Base-by-base conservation (phyloP, 2,113 vertebrate species). In the Oryzias woworae region DNA sequence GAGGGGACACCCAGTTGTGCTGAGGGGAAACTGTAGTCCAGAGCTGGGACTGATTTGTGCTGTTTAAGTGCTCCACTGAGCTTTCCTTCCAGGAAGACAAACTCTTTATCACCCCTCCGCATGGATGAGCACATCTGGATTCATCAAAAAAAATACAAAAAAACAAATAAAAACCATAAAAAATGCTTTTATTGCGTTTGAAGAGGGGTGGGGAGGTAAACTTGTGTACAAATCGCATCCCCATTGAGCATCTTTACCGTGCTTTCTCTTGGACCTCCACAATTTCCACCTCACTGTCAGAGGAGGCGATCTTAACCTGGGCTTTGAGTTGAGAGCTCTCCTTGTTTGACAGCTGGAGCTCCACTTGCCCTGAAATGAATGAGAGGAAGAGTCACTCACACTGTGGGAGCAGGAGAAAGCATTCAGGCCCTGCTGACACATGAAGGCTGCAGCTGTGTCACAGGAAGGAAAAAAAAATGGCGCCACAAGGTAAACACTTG, bases 241-340 rank as follows among this genome's bases (percentile, higher is more conserved):
- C 24, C 58, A 14, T 10, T 26, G 15, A 59, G n/a, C 20, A 54
- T 62, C 16, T 69, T 77, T 92, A 99, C 97, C 96, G 94, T 85
- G 94, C 87, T 73, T 96, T 94, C 83, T 98, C 95, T 73, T 98
- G 96, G 84, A 99, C 95, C 43, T 95, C 96, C 47, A 99, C 94
- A 62, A 99, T 98, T 86, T 99, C 97, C 84, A 99, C 95, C 88
- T 99, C 97, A 0, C 96, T 98, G 79, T 98, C 97, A 3, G 96
- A 96, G 75, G 96, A 97, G 14, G 94, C 89, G 18, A 96, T 91
- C 62, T 92, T 92, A 77, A 96, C 95, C 92, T 95, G 93, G 88
- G 94, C 93, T 80, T 94, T 95, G 83, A 88, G 89, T 53, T 93
- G 92, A 62, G 84, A 85, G 51, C 85, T 89, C 66, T 93, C 92